A percentile compares a stretch with the other conserved stretches of the same genome.
phyloP scores from a whole-genome alignment of 2,113 vertebrate genomes.

The Sitta europaea region DNA sequence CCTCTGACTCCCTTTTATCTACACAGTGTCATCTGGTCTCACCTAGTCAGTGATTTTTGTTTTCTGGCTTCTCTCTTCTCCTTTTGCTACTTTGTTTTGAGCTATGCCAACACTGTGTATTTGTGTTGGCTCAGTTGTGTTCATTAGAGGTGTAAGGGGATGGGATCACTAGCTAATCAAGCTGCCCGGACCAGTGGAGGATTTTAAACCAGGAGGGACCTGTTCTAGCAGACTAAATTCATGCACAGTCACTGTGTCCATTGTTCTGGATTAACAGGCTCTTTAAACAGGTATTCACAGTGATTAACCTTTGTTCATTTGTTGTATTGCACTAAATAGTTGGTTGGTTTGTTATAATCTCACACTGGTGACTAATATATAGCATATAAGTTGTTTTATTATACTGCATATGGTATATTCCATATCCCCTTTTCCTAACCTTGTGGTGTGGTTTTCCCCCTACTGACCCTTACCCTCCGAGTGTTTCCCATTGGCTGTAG shows the following conservation, averaged over 20 bases:
- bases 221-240: background rate
- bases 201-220: background rate
- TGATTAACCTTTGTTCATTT: background rate
- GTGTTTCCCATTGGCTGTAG: too few relatives aligned
- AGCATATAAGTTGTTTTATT: too few relatives aligned
- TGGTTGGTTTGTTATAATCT: too few relatives aligned
- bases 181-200: background rate
- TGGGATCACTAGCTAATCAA: background rate
- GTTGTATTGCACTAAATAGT: too few relatives aligned
- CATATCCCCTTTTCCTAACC: too few relatives aligned
- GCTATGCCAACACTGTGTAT: background rate
- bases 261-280: background rate
- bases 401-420: too few relatives aligned
- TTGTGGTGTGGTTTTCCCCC: too few relatives aligned
- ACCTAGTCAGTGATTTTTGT: background rate
- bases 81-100: background rate
- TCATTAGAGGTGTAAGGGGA: background rate
- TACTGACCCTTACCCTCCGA: too few relatives aligned
- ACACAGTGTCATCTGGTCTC: background rate
- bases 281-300: background rate
- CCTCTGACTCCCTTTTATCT: background rate
- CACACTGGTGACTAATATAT: too few relatives aligned
- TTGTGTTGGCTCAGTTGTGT: background rate
- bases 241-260: background rate
- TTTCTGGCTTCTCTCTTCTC: background rate